phyloP scores from a whole-genome alignment of 2,113 vertebrate species.

The Mormyrus lacerda region DNA sequence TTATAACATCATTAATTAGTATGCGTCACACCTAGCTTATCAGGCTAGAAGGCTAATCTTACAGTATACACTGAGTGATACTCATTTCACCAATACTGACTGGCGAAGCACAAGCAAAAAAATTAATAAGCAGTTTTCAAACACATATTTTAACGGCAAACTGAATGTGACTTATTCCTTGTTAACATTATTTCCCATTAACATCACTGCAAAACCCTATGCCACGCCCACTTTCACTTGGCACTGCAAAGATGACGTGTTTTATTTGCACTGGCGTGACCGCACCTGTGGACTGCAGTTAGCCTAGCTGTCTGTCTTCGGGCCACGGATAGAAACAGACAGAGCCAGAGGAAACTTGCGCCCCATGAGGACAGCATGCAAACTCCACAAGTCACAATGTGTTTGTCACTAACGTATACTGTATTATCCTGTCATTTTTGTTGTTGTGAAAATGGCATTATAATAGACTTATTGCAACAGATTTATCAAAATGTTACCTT shows the following conservation, averaged over 20 bases:
- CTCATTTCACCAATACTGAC: background rate
- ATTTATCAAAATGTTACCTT: background rate
- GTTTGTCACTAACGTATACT: background rate
- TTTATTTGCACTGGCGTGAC: background rate
- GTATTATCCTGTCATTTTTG: background rate
- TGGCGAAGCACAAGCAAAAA: background rate
- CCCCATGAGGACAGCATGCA: background rate
- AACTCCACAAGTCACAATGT: background rate
- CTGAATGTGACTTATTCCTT: background rate
- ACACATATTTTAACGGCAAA: background rate
- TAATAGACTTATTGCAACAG: background rate
- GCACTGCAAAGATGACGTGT: background rate
- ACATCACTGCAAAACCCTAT: background rate
- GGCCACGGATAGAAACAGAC: background rate
- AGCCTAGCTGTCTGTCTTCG: background rate
- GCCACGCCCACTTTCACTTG: background rate
- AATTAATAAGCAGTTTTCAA: background rate
- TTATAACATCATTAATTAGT: background rate
- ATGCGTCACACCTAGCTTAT: background rate
- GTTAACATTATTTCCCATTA: background rate
- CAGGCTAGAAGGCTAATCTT: background rate
- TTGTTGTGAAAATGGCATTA: background rate
- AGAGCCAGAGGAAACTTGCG: background rate
- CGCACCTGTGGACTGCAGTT: background rate
- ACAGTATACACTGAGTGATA: background rate